A percentile compares a stretch with the other conserved stretches of the same genome.
phyloP scores from a whole-genome alignment of 2,113 vertebrate species.

The Clarias macrocephalus region DNA sequence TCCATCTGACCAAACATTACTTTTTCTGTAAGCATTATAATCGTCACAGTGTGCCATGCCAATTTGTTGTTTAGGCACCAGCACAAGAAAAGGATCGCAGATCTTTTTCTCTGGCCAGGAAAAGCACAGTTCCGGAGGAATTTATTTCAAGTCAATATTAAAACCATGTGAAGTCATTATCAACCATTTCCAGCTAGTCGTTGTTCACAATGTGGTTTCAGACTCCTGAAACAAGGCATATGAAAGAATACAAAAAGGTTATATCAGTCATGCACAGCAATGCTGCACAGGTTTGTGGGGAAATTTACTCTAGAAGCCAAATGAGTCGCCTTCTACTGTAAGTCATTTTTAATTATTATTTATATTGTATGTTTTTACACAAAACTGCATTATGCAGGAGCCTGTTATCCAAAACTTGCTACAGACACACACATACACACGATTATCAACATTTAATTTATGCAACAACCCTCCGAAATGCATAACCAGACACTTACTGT shows the following conservation, averaged over 20 bases:
- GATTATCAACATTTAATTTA: no score
- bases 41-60: background rate
- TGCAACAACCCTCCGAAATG: no score
- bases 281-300: no score
- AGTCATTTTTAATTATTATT: no score
- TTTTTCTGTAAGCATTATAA: conserved; percentile 19
- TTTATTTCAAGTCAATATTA: background rate
- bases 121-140: background rate
- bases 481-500: no score
- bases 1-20: background rate
- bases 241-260: background rate
- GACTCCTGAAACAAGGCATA: background rate
- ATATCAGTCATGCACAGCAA: background rate
- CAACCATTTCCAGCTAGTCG: background rate
- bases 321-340: no score
- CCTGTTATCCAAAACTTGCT: no score
- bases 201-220: background rate
- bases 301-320: no score
- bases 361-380: no score
- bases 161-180: background rate
- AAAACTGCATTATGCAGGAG: no score
- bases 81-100: background rate
- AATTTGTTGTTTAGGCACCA: background rate
- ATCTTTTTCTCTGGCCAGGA: conserved; percentile 1
- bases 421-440: no score